Evolutionary conservation across 2,113 vertebrate species (phyloP).

Genomic region (Dromaius novaehollandiae): DNA sequence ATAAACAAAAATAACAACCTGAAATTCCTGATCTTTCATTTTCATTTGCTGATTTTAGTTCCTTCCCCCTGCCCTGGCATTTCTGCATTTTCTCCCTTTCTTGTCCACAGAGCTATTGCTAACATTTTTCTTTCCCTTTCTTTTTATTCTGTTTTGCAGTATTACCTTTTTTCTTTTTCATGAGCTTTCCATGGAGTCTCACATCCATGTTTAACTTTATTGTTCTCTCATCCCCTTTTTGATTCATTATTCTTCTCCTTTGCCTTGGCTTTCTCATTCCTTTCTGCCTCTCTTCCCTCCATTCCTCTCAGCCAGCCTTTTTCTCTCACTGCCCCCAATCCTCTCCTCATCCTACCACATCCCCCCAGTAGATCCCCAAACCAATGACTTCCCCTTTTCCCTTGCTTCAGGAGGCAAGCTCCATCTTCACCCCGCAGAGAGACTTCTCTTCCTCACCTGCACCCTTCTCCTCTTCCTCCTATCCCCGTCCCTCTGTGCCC

Average conservation of each 20-base stretch:
- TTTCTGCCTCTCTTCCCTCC: neutral
- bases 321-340: neutral
- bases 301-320: neutral
- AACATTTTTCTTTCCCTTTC: neutral
- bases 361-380: neutral
- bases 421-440: neutral
- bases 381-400: neutral
- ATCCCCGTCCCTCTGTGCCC: rapidly evolving
- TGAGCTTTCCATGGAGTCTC: neutral
- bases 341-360: neutral
- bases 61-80: neutral
- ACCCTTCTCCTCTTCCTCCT: neutral
- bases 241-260: neutral
- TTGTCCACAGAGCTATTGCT: neutral
- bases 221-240: neutral
- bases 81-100: neutral
- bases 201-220: neutral
- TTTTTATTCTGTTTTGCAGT: neutral
- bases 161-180: neutral
- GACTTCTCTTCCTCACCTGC: neutral
- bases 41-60: neutral
- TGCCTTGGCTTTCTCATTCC: neutral
- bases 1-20: neutral
- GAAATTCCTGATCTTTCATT: neutral
- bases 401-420: neutral